These are phyloP conservation scores for Alligator sinensis DNA, from an alignment of 2,113 vertebrate species.

Conservation along the genomic window DNA sequence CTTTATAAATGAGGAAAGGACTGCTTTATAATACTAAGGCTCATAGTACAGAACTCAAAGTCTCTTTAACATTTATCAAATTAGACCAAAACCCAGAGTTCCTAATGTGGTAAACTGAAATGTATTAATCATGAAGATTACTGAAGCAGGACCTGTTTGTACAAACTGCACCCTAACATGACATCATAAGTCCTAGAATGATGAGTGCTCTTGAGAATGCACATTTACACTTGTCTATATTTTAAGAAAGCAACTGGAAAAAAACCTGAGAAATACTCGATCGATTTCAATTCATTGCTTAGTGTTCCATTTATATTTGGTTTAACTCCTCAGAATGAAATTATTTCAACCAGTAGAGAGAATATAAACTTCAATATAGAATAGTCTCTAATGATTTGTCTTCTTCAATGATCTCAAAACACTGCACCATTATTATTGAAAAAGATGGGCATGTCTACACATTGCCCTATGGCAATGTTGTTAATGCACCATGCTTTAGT, in stretches of 20 bases:
- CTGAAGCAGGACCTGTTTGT: background rate
- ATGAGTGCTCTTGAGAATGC: background rate
- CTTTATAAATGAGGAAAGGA: background rate
- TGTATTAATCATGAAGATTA: background rate
- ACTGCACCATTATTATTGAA: background rate
- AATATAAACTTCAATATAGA: background rate
- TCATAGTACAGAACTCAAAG: background rate
- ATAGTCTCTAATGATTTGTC: background rate
- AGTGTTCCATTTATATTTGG: conserved; percentile 39
- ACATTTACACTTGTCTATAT: background rate
- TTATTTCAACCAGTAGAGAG: conserved; percentile 1
- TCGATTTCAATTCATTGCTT: background rate
- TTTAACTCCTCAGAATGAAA: background rate
- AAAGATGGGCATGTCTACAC: background rate
- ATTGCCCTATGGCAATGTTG: no score
- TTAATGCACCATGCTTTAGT: no score
- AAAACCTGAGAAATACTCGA: background rate
- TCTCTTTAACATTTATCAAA: background rate
- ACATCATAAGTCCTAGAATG: background rate
- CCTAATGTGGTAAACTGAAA: background rate
- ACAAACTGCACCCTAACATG: background rate
- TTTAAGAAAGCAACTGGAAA: background rate
- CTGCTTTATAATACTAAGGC: background rate
- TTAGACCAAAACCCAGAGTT: background rate
- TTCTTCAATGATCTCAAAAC: conserved; percentile 1